These are phyloP conservation scores for Brachyalestes nurse DNA, from an alignment of 2,797 vertebrate species.

Conservation along the genomic window DNA sequence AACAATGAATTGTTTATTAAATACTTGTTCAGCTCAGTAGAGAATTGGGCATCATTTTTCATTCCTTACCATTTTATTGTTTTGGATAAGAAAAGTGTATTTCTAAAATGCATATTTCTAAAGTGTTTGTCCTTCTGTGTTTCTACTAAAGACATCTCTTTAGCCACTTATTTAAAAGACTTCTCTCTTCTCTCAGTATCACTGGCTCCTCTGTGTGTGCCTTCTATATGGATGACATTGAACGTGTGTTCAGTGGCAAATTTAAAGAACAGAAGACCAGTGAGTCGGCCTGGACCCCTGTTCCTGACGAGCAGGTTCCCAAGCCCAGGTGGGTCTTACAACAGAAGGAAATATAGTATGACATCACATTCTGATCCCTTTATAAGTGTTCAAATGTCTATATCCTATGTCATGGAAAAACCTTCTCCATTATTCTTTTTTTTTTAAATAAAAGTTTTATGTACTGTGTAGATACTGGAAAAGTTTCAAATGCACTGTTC, in stretches of 20 bases:
- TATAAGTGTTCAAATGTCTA: not conserved
- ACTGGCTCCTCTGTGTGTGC: conserved; percentile 93
- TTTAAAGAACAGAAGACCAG: conserved; percentile 91
- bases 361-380: not conserved
- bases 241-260: conserved; percentile 87
- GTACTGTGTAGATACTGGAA: too few relatives aligned
- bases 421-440: too few relatives aligned
- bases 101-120: too few relatives aligned
- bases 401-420: not conserved
- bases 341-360: not conserved
- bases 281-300: conserved; percentile 86
- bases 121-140: not conserved
- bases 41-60: too few relatives aligned
- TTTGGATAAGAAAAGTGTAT: too few relatives aligned
- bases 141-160: not conserved
- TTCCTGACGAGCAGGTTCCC: conserved; percentile 90
- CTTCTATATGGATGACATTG: conserved; percentile 95
- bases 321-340: conserved; percentile 82
- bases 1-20: not conserved
- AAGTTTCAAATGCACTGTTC: not conserved
- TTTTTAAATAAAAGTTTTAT: too few relatives aligned
- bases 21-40: not conserved
- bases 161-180: not conserved
- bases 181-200: conserved; percentile 78
- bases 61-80: too few relatives aligned